These are phyloP conservation scores for Ditula angustiorana DNA, from an alignment of 2,888 invertebrate species.

Conservation along the genomic window DNA sequence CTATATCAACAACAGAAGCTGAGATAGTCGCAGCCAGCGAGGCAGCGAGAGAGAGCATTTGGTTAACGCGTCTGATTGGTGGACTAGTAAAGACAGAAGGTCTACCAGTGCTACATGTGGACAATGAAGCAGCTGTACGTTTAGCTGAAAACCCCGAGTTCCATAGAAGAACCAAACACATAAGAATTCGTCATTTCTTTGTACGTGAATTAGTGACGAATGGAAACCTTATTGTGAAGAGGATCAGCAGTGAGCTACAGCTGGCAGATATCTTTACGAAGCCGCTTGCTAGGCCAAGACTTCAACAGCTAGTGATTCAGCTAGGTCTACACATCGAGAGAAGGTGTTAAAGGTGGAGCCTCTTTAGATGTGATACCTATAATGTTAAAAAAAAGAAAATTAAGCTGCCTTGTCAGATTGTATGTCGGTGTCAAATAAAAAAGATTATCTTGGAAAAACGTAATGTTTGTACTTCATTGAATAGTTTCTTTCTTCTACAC, in stretches of 20 bases:
- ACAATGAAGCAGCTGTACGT: neutral
- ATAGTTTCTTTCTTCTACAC: no score
- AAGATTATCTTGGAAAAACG: no score
- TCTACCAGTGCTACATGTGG: no score
- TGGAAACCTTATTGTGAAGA: neutral
- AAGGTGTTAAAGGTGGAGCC: no score
- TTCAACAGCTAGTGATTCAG: neutral
- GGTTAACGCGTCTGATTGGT: constrained; percentile 21
- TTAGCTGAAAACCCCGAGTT: neutral
- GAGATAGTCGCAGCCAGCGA: constrained; percentile 41
- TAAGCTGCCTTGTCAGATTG: no score
- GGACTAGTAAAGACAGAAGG: no score
- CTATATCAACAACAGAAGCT: constrained; percentile 31
- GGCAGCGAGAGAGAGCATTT: constrained; percentile 20
- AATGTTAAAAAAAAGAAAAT: no score
- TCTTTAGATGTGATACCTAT: no score
- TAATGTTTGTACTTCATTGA: no score
- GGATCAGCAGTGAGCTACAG: neutral
- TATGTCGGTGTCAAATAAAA: no score
- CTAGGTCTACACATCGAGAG: no score
- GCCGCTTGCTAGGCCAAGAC: neutral
- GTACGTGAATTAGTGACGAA: no score
- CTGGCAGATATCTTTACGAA: constrained; percentile 8
- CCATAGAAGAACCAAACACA: neutral
- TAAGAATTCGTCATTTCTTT: neutral